These are phyloP conservation scores for Pardosa pseudoannulata DNA, from an alignment of 2,888 invertebrate genomes.

Conservation along the genomic window DNA sequence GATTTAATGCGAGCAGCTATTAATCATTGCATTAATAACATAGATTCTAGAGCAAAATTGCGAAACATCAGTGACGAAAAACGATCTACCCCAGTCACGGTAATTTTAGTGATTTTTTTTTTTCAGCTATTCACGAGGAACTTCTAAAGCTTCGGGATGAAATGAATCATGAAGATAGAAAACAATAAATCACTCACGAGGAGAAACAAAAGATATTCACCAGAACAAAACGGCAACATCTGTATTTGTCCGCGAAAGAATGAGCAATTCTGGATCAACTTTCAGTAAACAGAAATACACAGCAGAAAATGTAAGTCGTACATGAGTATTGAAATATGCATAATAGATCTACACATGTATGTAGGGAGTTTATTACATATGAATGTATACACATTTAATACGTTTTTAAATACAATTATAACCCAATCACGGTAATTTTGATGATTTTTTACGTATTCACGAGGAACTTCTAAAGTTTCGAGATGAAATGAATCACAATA, in stretches of 20 bases:
- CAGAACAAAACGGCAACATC: too few relatives aligned
- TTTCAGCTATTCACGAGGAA: background rate
- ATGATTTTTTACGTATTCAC: background rate
- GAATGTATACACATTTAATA: too few relatives aligned
- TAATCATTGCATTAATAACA: background rate
- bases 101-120: background rate
- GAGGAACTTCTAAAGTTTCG: background rate
- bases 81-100: background rate
- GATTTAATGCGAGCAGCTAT: background rate
- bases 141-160: background rate
- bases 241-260: too few relatives aligned
- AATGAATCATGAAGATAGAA: background rate
- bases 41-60: background rate
- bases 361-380: too few relatives aligned
- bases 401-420: too few relatives aligned
- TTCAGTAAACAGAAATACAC: too few relatives aligned
- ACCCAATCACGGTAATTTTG: background rate
- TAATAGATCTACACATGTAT: too few relatives aligned
- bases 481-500: background rate
- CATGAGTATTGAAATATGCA: too few relatives aligned
- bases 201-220: too few relatives aligned
- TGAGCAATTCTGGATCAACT: too few relatives aligned
- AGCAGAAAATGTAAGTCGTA: too few relatives aligned
- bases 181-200: too few relatives aligned
- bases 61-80: background rate